Evolutionary conservation across 2,113 vertebrate species (phyloP), one percentile per base, ranked within the genome.

Genomic region (Rhinoptilus africanus): DNA sequence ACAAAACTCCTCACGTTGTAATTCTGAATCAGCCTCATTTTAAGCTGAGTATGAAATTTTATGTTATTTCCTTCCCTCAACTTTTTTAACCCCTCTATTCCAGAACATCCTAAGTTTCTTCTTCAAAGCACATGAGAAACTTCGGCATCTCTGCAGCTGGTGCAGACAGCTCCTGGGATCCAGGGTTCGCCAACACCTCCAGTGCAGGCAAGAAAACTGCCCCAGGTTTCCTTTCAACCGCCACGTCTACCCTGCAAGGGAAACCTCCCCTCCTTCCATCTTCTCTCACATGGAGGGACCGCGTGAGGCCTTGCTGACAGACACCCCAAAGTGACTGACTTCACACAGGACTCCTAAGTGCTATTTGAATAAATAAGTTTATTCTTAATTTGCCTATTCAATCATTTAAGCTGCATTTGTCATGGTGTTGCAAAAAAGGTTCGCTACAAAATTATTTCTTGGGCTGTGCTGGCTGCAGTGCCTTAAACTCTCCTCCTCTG

Each of bases 11-110:
- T 3, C 21, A 48, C 3, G 1, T 19, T 76, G 72, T 28, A 8
- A 27, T 54, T 63, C 83, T 54, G 59, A 77, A 63, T 66, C 79
- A 37, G 82, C 50, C 6, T 23, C 15, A 16, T 76, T 92, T 96
- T 63, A 14, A 92, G 88, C 88, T 73, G 95, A 97, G 57, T 53
- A 20, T 27, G 74, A 75, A 26, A n/a, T 67, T 64, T 76, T 1
- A 30, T 82, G 68, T 76, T 21, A 20, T 32, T 69, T 69, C 79
- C 91, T 93, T 51, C 72, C 57, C 30, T 85, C 16, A 2, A 1
- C 24, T n/a, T 37, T 87, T 68, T 88, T 83, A 90, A 85, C 50
- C 17, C 22, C 43, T 85, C 10, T n/a, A 10, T 16, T 45, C 17
- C 60, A 63, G 26, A n/a, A 37, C 32, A 41, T 3, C 4, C 2